Base-by-base conservation (phyloP, 2,797 vertebrate genomes). In the Calcarius lapponicus region DNA sequence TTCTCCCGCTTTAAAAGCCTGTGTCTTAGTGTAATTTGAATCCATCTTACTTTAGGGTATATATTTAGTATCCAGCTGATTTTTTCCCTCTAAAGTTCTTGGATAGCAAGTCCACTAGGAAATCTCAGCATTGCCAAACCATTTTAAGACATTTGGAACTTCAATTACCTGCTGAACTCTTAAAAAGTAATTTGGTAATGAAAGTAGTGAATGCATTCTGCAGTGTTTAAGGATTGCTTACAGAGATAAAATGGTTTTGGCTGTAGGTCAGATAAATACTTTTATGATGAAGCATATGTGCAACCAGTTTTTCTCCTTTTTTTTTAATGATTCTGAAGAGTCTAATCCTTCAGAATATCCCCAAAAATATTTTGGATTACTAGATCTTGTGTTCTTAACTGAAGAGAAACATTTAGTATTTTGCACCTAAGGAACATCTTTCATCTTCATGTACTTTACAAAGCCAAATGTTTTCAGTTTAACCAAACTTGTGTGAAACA, bases 31-130 rank as follows among this genome's bases (percentile, higher is more conserved):
- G 83, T 95, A 95, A 96, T 87, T 80, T 3, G 67, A 94, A 82
- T 87, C 91, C 71, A 16, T 94, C 84, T 94, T 92, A 90, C 94
- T 95, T 95, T 89, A 94, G 83, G 51, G 38, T 95, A 42, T 97
- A 61, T 96, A 96, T 96, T 96, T 97, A 97, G 96, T 91, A 97
- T 95, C 95, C 95, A 96, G 84, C 93, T 96, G 88, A 94, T 88
- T 82, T 90, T 93, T 94, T 78, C 62, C 86, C 84, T 95, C 82
- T 29, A n/a, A 95, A 93, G 83, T 96, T 92, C 79, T 94, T 70
- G 82, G 88, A 96, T 91, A 93, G 88, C 47, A 82, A 95, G 81
- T 95, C 93, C 95, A 76, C 96, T 96, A 95, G 96, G 93, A 95
- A 96, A 92, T 88, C 38, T 91, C 64, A 42, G 45, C 58, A 72